Conservation (phyloP, 2,113 vertebrate species). For the Craseonycteris thonglongyai region DNA sequence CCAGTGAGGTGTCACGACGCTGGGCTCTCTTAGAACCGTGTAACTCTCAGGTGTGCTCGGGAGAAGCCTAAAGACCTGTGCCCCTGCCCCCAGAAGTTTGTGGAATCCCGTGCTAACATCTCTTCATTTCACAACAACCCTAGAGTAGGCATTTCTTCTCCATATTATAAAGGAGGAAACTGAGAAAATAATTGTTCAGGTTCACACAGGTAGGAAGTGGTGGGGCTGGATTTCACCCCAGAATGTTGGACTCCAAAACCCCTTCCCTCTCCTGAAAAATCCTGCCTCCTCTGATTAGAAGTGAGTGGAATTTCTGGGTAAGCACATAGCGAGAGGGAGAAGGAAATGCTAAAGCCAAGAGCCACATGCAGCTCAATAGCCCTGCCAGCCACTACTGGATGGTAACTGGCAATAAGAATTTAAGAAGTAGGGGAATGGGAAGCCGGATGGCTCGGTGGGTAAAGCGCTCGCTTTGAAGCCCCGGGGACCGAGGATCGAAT, state of each 20-base stretch:
- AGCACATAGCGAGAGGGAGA: rapidly evolving
- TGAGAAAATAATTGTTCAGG: background rate
- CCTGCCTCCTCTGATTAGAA: background rate
- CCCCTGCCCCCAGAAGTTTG: background rate
- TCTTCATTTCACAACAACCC: background rate
- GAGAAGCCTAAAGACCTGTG: background rate
- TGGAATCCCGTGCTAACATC: background rate
- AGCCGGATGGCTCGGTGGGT: too few species aligned
- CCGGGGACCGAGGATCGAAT: too few species aligned
- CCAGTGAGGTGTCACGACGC: background rate
- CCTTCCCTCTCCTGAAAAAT: background rate
- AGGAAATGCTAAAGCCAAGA: background rate
- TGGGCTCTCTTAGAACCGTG: background rate
- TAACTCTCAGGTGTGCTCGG: background rate
- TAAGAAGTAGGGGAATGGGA: too few species aligned
- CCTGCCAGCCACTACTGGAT: background rate
- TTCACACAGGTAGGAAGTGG: background rate
- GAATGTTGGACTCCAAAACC: background rate
- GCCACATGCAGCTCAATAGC: background rate
- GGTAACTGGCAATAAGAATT: background rate
- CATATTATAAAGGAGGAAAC: background rate
- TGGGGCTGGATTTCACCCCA: background rate
- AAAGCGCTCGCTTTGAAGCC: too few species aligned
- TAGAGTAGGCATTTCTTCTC: background rate
- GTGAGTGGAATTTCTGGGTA: background rate